These are phyloP conservation scores for Artemia sinica DNA, from an alignment of 2,888 invertebrate species.

Conservation along the genomic window DNA sequence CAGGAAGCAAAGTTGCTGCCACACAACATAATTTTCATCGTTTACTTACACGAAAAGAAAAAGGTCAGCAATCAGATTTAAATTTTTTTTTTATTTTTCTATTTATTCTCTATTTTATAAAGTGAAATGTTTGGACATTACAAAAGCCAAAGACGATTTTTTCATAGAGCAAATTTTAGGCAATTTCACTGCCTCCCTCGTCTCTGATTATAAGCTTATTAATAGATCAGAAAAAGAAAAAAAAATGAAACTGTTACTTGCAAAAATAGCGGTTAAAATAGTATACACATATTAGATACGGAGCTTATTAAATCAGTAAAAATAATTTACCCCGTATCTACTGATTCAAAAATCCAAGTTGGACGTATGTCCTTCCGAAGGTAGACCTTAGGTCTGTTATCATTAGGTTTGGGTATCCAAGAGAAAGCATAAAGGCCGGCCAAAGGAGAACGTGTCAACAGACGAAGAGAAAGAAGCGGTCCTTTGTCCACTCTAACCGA, in stretches of 20 bases:
- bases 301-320: constrained; percentile 10
- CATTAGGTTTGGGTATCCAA: constrained; percentile 57
- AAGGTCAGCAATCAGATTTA: no score
- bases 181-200: not conserved
- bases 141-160: no score
- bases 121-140: no score
- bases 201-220: no score
- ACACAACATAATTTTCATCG: no score
- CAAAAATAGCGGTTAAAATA: not conserved
- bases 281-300: not conserved
- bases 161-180: not conserved
- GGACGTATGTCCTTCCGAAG: constrained; percentile 50
- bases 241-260: no score
- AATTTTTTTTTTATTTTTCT: no score
- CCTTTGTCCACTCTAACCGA: constrained; percentile 36
- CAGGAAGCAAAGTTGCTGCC: no score
- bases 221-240: not conserved
- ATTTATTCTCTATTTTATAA: no score
- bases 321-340: constrained; percentile 49
- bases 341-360: constrained; percentile 70
- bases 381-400: constrained; percentile 61
- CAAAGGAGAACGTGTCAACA: constrained; percentile 46
- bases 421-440: constrained; percentile 83
- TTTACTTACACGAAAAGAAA: no score
- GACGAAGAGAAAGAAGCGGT: constrained; percentile 32